phyloP scores from a whole-genome alignment of 2,113 vertebrate species.

The Prietella phreatophila region DNA sequence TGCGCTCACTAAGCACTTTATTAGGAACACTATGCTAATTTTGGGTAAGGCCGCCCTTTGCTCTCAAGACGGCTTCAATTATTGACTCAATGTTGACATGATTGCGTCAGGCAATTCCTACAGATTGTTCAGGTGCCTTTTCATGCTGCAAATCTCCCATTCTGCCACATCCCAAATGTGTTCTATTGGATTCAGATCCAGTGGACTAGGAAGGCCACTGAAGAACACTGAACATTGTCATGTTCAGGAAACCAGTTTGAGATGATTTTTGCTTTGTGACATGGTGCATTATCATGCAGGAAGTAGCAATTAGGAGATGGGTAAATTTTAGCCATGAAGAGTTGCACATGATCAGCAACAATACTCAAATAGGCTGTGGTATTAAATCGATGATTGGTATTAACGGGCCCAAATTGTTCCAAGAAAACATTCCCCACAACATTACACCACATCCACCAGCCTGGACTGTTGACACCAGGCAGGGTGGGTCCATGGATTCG shows the following conservation, averaged over 20 bases:
- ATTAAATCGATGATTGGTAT: not conserved
- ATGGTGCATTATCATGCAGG: not conserved
- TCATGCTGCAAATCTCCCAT: not conserved
- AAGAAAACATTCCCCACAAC: not conserved
- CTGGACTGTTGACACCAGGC: not conserved
- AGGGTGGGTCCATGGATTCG: not conserved
- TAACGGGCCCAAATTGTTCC: not conserved
- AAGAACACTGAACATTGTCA: not conserved
- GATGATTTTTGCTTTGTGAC: not conserved
- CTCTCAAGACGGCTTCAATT: not conserved
- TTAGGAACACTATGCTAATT: not conserved
- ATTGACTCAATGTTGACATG: not conserved
- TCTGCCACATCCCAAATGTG: not conserved
- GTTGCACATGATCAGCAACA: not conserved
- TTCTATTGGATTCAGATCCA: not conserved
- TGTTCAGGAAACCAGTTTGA: not conserved
- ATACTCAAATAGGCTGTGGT: not conserved
- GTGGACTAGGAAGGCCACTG: not conserved
- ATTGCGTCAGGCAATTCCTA: not conserved
- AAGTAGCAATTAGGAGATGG: not conserved
- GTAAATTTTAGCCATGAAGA: not conserved
- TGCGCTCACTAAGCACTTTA: not conserved
- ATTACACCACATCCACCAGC: not conserved
- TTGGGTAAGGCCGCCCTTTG: not conserved
- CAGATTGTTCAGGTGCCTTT: not conserved